Evolutionary conservation across 2,113 vertebrate genomes (phyloP).

Genomic region (Xenopus borealis): DNA sequence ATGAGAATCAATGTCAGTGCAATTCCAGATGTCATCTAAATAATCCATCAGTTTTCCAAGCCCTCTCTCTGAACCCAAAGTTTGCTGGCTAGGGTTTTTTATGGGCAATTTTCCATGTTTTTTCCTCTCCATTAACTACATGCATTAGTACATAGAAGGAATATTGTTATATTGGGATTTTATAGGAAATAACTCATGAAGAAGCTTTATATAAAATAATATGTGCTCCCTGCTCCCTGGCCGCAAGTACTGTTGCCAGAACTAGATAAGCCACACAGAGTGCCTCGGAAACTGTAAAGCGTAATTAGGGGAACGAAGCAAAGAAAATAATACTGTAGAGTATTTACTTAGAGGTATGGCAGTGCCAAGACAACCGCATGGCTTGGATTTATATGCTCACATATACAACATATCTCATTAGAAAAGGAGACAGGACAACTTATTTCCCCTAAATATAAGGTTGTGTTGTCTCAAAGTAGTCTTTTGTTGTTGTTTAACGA

Average conservation of each 20-base stretch:
- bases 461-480: conserved; percentile 60
- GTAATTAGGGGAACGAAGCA: conserved; percentile 69
- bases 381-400: conserved; percentile 62
- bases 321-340: conserved; percentile 68
- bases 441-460: conserved; percentile 63
- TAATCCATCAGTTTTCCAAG: no score
- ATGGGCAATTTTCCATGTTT: neutral
- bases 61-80: no score
- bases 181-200: neutral
- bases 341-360: conserved; percentile 60
- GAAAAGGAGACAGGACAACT: conserved; percentile 59
- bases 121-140: neutral
- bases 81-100: neutral
- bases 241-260: conserved; percentile 58
- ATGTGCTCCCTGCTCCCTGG: conserved; percentile 38
- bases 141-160: neutral
- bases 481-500: conserved; percentile 5
- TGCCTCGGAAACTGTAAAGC: conserved; percentile 68
- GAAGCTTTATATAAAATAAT: neutral
- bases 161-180: neutral
- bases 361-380: conserved; percentile 66
- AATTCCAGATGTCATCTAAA: no score
- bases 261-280: conserved; percentile 69
- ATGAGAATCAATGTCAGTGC: no score
- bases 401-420: conserved; percentile 68